These are phyloP conservation scores for Heterodera carotae DNA, from an alignment of 1,140 invertebrate species.

Conservation along the genomic window DNA sequence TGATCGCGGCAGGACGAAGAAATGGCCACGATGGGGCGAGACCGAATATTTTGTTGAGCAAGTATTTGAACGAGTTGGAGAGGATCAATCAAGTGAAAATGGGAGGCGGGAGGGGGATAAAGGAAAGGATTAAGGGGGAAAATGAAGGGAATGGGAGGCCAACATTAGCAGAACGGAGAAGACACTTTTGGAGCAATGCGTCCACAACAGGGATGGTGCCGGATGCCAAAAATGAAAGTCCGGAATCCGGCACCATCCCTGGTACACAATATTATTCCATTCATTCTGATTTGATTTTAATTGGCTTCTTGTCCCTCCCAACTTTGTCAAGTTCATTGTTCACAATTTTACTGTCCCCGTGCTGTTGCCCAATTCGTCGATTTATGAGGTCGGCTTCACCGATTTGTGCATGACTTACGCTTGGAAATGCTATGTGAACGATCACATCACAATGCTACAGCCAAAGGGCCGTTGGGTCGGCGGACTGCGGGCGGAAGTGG, in stretches of 20 bases:
- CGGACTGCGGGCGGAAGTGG: slow-evolving; percentile 51
- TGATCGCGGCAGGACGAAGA: slow-evolving; percentile 56
- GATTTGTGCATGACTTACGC: slow-evolving; percentile 65
- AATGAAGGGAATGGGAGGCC: background rate
- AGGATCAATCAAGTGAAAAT: slow-evolving; percentile 59
- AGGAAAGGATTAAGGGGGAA: no score
- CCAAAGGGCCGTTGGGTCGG: slow-evolving; percentile 59
- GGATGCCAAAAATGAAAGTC: no score
- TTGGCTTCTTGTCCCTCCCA: background rate
- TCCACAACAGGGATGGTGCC: no score
- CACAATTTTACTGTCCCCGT: slow-evolving; percentile 55
- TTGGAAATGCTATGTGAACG: slow-evolving; percentile 64
- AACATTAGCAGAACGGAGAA: slow-evolving; percentile 32
- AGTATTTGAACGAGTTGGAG: slow-evolving; percentile 62
- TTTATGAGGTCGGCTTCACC: slow-evolving; percentile 52
- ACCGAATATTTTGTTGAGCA: slow-evolving; percentile 56
- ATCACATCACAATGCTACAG: slow-evolving; percentile 64
- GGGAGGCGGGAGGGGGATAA: no score
- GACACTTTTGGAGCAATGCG: no score
- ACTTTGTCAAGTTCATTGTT: slow-evolving; percentile 46
- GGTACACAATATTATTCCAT: no score
- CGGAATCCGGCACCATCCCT: no score
- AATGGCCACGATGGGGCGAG: slow-evolving; percentile 42
- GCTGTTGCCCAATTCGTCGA: slow-evolving; percentile 18
- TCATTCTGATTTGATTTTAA: background rate